Base-by-base conservation (phyloP, 23 tunicate genomes). In the Botrylloides violaceus region DNA sequence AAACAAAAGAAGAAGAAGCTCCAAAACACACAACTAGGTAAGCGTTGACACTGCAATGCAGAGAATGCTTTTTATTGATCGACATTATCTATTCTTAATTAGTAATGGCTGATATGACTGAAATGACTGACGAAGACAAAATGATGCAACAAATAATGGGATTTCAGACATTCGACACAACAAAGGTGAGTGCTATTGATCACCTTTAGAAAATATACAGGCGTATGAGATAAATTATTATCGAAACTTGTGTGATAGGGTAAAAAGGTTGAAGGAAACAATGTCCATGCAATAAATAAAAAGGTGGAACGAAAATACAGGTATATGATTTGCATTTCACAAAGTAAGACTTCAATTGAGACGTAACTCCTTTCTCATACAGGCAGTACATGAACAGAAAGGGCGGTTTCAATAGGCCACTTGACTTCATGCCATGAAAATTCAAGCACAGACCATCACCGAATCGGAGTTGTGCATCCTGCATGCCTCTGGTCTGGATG, bases 311-410 rank as follows among this genome's bases (percentile, higher is more conserved):
- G 95, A 53, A 87, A 87, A 76, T 87, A 87, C 78, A 87, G 95
- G 86, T 80, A 55, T 43, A 1, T 24, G 38, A 33, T 65, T 65
- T 20, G 9, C 7, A 6, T 59, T 26, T 59, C 28, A 59, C 27
- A 18, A 18, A 22, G 6, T 6, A 59, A 59, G 30, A 12, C 6
- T 7, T 6, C 19, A 59, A 59, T 7, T 22, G 7, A 12, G 30
- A 21, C 7, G 7, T 12, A 26, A 63, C 20, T 33, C 35, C 6
- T 28, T 31, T 55, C 3, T 62, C 29, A 38, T 50, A 29, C 83
- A 77, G 96, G 61, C 96, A 87, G 76, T 87, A 87, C 71, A 87
- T 87, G 96, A 87, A 87, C 64, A 70, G 96, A 55, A 87, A 82
- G 66, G 96, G 96, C 24, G 96, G 96, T 24, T 87, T 87, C 55